Conservation (phyloP, 2,888 invertebrate genomes). For the Tetragnatha montana region DNA sequence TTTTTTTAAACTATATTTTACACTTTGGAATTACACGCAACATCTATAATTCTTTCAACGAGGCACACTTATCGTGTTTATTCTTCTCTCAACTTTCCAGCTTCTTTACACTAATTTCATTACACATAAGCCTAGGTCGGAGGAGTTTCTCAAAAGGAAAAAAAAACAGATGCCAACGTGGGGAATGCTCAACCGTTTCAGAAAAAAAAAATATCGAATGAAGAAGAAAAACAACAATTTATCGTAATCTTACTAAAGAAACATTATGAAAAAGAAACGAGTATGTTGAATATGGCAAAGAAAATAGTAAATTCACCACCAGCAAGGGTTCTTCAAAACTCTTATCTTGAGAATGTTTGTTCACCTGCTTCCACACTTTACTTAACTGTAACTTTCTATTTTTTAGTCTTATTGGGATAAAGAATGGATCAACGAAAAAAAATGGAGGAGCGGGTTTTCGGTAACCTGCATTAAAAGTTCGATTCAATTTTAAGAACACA, state of each 20-base stretch:
- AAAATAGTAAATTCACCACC: conserved; percentile 38
- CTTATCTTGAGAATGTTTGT: conserved; percentile 58
- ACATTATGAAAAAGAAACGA: conserved; percentile 31
- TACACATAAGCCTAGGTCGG: conserved; percentile 13
- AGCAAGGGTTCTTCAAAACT: conserved; percentile 54
- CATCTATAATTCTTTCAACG: conserved; percentile 29
- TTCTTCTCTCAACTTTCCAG: neutral
- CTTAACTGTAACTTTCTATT: conserved; percentile 23
- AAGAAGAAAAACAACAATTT: conserved; percentile 23
- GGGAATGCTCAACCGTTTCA: conserved; percentile 12
- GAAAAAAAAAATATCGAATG: conserved; percentile 8
- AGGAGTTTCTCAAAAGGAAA: neutral
- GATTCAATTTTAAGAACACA: conserved; percentile 2
- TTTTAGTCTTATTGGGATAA: conserved; percentile 49
- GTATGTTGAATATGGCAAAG: conserved; percentile 17
- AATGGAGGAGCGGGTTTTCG: neutral
- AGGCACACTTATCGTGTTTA: conserved; percentile 5
- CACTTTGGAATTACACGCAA: neutral
- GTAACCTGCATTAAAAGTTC: conserved; percentile 21
- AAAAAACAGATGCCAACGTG: conserved; percentile 1
- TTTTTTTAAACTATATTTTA: neutral
- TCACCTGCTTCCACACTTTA: conserved; percentile 47
- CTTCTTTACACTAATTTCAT: conserved; percentile 38
- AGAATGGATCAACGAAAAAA: conserved; percentile 17
- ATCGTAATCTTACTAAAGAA: conserved; percentile 43